Base-by-base conservation (phyloP, 2,797 vertebrate genomes). In the Halcyon chelicuti region DNA sequence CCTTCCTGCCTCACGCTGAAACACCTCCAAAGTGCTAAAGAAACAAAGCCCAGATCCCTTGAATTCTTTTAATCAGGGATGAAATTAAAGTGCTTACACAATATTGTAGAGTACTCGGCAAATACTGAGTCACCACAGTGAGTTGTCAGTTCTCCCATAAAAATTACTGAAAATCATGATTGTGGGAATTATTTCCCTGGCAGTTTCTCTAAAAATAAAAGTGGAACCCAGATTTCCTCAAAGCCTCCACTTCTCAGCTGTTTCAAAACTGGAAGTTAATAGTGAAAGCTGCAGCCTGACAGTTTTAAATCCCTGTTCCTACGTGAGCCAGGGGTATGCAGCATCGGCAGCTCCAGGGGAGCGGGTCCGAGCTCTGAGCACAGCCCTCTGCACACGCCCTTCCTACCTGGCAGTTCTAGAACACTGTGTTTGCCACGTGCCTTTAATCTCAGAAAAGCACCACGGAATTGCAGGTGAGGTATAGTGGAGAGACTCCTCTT, bases 171-270 rank as follows among this genome's bases (percentile, higher is more conserved):
- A 94, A 94, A 90, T 86, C 79, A 66, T 92, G 92, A 79, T 68
- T 52, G 46, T 68, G n/a, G 88, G 86, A 97, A 95, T 97, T 97
- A 92, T 89, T 94, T 94, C 82, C 60, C 62, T 88, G 93, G 86
- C 86, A 92, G 72, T 93, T 96, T 93, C 88, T 86, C 85, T 92
- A 75, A 91, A 96, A 94, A 84, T 86, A 96, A 96, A 92, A 92
- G 93, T 78, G 1, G 12, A 84, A 85, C 91, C 60, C 82, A 78
- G 92, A 90, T 76, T 94, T 88, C 57, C 47, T 87, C 71, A 65
- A 40, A 44, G 5, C 54, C 73, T 93, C 54, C 40, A 67, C 55
- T 96, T 85, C 84, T 97, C 94, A 96, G 95, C 87, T 93, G 85
- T 81, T 91, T 86, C 35, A 95, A 86, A 95, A 90, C 72, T 55